Evolutionary conservation across 2,113 vertebrate genomes (phyloP), one percentile per base, ranked within the genome.

Genomic region (Crotophaga sulcirostris): DNA sequence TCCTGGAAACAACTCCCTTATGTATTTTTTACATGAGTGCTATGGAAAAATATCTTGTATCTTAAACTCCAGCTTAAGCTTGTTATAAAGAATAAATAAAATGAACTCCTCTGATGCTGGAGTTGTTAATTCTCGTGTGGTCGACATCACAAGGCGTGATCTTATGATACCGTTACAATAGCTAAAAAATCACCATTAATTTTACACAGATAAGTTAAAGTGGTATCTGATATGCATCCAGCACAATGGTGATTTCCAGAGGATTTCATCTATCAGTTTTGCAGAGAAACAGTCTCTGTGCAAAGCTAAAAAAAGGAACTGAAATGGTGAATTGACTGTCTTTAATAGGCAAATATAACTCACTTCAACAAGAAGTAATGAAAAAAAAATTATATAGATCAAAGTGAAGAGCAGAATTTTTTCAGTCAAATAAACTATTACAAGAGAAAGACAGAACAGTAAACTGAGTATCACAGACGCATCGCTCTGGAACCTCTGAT

Each of bases 71-170:
- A 83, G 33, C 54, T 87, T 58, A 24, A 83, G 56, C 28, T 75
- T 70, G 29, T 29, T 55, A 15, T 9, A 42, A 88, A 38, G 47
- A 42, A 33, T 13, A 23, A 88, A n/a, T n/a, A 26, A 74, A 74
- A 67, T 13, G 0, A 76, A 49, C 31, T 69, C 29, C 63, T 72
- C 51, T 55, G 56, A 38, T 34, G 36, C 0, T 25, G 45, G 49
- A 56, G 62, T 21, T n/a, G 24, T 31, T 55, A n/a, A 31, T n/a
- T 83, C 40, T 72, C 0, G 0, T 7, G 36, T 64, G 21, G 11
- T 49, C 29, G 21, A 9, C 10, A 49, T 7, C 10, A 6, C 52
- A 72, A 52, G 55, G 34, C 6, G 68, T 70, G 7, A 64, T 31
- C 42, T 72, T 34, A 6, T 1, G 7, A 63, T 62, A 45, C 23